phyloP scores from a whole-genome alignment of 2,888 invertebrate genomes.

The Steromphala cineraria region DNA sequence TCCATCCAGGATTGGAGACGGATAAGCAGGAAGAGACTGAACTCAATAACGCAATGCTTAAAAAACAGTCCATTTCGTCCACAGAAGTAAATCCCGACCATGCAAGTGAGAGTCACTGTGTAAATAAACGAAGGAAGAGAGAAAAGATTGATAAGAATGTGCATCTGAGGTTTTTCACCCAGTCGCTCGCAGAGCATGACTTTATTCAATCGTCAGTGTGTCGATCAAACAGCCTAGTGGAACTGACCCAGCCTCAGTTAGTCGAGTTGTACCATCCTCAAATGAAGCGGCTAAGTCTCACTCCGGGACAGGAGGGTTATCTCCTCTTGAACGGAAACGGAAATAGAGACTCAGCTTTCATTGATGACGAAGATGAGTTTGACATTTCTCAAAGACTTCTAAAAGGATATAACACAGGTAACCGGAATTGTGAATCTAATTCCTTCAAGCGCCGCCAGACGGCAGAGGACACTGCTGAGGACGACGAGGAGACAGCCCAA shows the following conservation, averaged over 20 bases:
- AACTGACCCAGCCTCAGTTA: slow-evolving; percentile 47
- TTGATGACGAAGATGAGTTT: slow-evolving; percentile 44
- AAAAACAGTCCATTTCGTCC: neutral
- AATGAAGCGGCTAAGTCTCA: slow-evolving; percentile 51
- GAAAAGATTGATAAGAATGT: slow-evolving; percentile 32
- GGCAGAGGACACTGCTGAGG: neutral
- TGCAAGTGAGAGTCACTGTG: neutral
- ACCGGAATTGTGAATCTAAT: neutral
- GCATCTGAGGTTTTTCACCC: slow-evolving; percentile 33
- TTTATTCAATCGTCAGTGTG: slow-evolving; percentile 26
- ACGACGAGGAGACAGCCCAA: slow-evolving; percentile 21
- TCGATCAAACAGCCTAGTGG: slow-evolving; percentile 58
- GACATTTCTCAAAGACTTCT: neutral
- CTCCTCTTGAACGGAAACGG: slow-evolving; percentile 44
- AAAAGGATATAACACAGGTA: neutral
- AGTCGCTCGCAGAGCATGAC: slow-evolving; percentile 29
- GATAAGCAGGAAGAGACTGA: neutral
- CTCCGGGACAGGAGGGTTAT: slow-evolving; percentile 55
- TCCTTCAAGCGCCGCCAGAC: neutral
- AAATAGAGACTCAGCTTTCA: slow-evolving; percentile 38
- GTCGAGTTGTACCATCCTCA: slow-evolving; percentile 40
- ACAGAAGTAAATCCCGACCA: neutral
- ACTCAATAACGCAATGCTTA: neutral
- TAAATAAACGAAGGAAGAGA: neutral
- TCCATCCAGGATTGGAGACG: neutral